Conservation (phyloP, 2,797 vertebrate genomes). For the Pygocentrus nattereri region DNA sequence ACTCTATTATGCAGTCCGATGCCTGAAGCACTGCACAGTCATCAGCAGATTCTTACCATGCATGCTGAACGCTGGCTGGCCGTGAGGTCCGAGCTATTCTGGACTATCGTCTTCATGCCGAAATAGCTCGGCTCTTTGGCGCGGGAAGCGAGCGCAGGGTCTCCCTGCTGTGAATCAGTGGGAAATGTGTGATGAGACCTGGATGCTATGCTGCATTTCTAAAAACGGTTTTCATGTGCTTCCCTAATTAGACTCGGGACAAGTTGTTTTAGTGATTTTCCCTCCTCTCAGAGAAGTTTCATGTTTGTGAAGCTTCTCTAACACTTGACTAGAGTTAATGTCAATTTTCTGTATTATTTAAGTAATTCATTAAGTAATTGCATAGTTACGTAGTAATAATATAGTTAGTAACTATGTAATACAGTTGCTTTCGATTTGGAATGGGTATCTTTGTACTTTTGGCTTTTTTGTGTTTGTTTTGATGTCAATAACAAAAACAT, state of each 20-base stretch:
- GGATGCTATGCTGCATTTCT: background rate
- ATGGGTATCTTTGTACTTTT: too few species aligned
- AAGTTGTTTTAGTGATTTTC: background rate
- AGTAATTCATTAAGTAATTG: background rate
- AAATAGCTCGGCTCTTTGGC: background rate
- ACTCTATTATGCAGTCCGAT: background rate
- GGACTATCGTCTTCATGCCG: background rate
- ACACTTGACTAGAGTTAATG: too few species aligned
- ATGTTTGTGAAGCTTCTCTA: background rate
- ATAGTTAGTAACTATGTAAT: too few species aligned
- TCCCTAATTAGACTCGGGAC: conserved; percentile 20
- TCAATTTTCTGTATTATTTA: background rate
- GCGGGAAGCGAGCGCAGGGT: background rate
- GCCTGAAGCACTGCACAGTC: background rate
- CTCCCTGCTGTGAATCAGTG: background rate
- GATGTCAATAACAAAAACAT: too few species aligned
- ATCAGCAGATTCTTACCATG: background rate
- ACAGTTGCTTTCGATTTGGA: too few species aligned
- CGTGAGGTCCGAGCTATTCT: background rate
- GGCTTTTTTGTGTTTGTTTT: too few species aligned
- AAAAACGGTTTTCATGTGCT: background rate
- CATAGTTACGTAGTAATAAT: too few species aligned
- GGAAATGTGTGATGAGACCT: background rate
- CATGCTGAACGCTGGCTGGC: background rate
- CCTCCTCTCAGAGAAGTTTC: background rate